A percentile compares a stretch with the other conserved stretches of the same genome.
These are phyloP conservation scores for Tenthredo notha DNA, from an alignment of 2,888 invertebrate genomes.

Conservation along the genomic window DNA sequence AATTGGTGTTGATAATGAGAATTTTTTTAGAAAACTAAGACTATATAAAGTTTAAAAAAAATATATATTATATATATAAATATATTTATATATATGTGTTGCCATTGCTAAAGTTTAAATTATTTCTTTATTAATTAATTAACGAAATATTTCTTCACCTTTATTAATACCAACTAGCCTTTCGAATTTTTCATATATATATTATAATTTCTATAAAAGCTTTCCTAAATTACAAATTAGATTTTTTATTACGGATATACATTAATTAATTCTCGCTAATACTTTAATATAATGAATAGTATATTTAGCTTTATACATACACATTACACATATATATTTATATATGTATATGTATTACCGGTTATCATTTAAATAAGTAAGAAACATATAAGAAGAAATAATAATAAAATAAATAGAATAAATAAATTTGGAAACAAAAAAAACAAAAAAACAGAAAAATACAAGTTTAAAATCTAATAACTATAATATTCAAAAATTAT, in stretches of 20 bases:
- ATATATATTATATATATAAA: background rate
- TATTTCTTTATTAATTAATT: background rate
- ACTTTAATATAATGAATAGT: too few relatives aligned
- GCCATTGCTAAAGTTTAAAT: background rate
- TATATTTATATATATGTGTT: background rate
- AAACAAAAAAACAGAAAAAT: background rate
- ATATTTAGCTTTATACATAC: too few relatives aligned
- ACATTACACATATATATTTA: too few relatives aligned
- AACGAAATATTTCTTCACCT: background rate
- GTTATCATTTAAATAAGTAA: background rate
- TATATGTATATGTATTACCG: background rate
- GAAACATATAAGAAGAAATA: background rate
- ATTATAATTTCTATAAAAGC: background rate
- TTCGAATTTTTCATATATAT: background rate
- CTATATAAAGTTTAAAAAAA: background rate
- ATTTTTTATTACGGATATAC: background rate
- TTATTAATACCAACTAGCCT: background rate
- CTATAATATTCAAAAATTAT: background rate
- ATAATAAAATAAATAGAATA: background rate
- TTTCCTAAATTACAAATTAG: background rate
- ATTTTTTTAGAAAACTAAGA: constrained; percentile 22
- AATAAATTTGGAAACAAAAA: too few relatives aligned
- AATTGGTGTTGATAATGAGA: background rate
- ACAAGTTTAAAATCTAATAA: background rate
- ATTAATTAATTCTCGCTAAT: too few relatives aligned